Base-by-base conservation (phyloP, 2,113 vertebrate species). In the Vulpes vulpes region DNA sequence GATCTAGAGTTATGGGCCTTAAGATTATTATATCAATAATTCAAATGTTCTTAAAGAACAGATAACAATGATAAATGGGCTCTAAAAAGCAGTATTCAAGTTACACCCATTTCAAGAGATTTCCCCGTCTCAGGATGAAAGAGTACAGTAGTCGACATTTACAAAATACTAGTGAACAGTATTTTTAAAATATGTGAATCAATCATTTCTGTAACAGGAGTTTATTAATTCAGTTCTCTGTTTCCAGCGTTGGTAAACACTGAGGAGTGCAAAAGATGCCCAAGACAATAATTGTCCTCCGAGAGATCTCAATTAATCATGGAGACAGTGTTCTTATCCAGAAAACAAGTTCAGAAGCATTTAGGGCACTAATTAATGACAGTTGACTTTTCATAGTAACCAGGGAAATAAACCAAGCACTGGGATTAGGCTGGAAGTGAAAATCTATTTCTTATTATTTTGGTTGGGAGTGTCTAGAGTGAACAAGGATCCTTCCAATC, bases 221-320 rank as follows among this genome's bases (percentile, higher is more conserved):
- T 95, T 93, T 96, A 92, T 97, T 96, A 95, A 96, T 96, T 94
- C 90, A 91, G 83, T 92, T 83, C 80, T 91, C 57, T 96, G n/a
- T 95, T 88, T 96, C 81, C 64, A 35, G 74, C 22, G 57, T 84
- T 62, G 76, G 30, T 89, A 88, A 96, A 94, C 62, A 35, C 5
- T 8, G 8, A 59, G 80, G 81, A 86, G 30, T 78, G 16, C 20
- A 23, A 53, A 93, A 90, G 91, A 84, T 84, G 92, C 78, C 94
- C 93, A 69, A 79, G 80, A 76, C 32, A 62, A 74, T 84, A 59
- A 76, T 43, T 57, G 32, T 35, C 67, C n/a, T 92, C 49, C 38
- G 25, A 53, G 88, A 96, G 80, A n/a, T 32, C 57, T 43, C 88
- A 90, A 95, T 97, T 95, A 93, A 97, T 97, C 94, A 91, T 32